Base-by-base conservation (phyloP, 2,113 vertebrate genomes). In the Pseudorhombus dupliciocellatus region DNA sequence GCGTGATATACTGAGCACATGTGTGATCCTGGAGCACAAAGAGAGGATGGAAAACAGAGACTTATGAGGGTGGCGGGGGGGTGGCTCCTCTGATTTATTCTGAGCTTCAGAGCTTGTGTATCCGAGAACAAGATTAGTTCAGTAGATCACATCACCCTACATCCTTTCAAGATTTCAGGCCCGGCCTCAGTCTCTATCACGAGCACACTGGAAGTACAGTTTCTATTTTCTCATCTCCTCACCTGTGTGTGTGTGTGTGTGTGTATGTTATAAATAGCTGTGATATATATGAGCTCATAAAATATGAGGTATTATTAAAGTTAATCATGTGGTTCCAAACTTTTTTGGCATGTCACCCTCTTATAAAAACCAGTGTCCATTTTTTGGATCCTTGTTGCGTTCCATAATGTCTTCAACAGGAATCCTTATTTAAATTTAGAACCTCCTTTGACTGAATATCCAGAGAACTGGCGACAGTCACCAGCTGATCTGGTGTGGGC, bases 1-100 rank as follows among this genome's bases (percentile, higher is more conserved):
- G 93, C 93, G 88, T 96, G 95, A 98, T 97, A 95, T 97, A 96
- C 94, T 91, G 94, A 90, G 90, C 93, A 94, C 94, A 94, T 94
- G 93, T 94, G 94, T 91, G 78, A 89, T 81, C 84, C 65, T 65
- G 78, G 85, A 83, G 79, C 48, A 76, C 64, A 87, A 72, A 83
- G 80, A 81, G 69, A 75, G 54, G 77, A 74, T 71, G 73, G 40
- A 16, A 5, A 78, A 84, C 80, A 1, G 74, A 72, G 44, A 52
- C 18, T 78, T 75, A 25, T 50, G 63, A 70, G 62, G 16, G 53
- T n/a, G 42, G 73, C 0, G 40, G 3, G 40, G 86, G 50, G 81
- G 71, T 84, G 81, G 64, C 84, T 83, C 65, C 34, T 80, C 93
- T 94, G 86, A 94, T 94, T 93, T 94, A 92, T 92, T 85, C 75